Conservation (phyloP, 2,888 invertebrate species). For the Temnothorax rugatulus region DNA sequence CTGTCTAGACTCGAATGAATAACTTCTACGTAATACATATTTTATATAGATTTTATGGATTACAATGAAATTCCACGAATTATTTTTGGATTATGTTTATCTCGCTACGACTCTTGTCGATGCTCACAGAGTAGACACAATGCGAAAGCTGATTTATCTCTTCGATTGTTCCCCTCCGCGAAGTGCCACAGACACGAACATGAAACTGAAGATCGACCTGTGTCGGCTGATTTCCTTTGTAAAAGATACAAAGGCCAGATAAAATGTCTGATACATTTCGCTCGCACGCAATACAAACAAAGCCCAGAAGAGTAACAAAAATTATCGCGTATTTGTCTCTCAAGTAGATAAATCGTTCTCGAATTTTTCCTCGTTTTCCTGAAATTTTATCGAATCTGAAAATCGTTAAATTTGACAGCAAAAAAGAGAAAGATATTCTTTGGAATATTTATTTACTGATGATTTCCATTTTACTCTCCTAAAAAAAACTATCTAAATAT, state of each 20-base stretch:
- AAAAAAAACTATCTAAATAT: background rate
- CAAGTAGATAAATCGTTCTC: constrained; percentile 51
- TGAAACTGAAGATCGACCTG: constrained; percentile 61
- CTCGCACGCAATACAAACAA: constrained; percentile 57
- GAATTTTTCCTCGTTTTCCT: constrained; percentile 2
- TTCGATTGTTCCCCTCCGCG: constrained; percentile 51
- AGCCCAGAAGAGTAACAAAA: constrained; percentile 43
- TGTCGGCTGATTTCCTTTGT: constrained; percentile 63
- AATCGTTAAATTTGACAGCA: background rate
- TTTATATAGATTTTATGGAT: background rate
- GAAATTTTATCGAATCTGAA: constrained; percentile 9
- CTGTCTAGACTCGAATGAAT: background rate
- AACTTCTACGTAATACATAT: background rate
- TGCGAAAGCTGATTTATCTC: constrained; percentile 13
- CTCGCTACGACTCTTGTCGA: background rate
- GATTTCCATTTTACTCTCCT: background rate
- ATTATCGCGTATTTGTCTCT: constrained; percentile 48
- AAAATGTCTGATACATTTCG: constrained; percentile 67
- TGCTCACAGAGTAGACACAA: background rate
- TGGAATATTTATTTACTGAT: background rate
- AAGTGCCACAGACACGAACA: constrained; percentile 48
- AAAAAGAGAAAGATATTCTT: background rate
- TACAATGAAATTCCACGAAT: background rate
- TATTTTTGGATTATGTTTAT: background rate
- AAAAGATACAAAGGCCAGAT: constrained; percentile 63